These are phyloP conservation scores for Chironomus riparius DNA, from an alignment of 2,888 invertebrate species.

Conservation along the genomic window DNA sequence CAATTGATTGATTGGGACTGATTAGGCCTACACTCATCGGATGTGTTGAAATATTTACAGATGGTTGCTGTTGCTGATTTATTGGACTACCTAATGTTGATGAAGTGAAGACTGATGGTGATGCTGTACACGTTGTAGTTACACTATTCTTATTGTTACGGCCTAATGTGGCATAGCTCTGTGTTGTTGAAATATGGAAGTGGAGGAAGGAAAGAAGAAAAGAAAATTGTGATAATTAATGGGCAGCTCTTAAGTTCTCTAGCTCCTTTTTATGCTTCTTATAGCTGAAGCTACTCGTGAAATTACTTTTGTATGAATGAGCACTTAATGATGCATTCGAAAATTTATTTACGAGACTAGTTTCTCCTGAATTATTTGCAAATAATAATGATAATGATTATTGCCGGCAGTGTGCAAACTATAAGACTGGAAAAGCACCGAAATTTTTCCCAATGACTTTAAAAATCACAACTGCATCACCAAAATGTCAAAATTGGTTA, in stretches of 20 bases:
- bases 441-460: too few relatives aligned
- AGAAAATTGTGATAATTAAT: background rate
- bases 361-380: too few relatives aligned
- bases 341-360: too few relatives aligned
- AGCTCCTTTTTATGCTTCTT: too few relatives aligned
- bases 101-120: constrained; percentile 7
- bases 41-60: constrained; percentile 35
- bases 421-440: too few relatives aligned
- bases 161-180: constrained; percentile 73
- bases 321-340: too few relatives aligned
- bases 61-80: constrained; percentile 34
- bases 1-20: constrained; percentile 43
- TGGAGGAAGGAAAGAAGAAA: constrained; percentile 30
- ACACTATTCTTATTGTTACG: constrained; percentile 49
- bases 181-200: constrained; percentile 31
- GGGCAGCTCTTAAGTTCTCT: background rate
- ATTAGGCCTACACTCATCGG: constrained; percentile 43
- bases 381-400: too few relatives aligned
- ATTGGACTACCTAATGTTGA: constrained; percentile 34
- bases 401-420: too few relatives aligned
- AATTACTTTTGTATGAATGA: too few relatives aligned
- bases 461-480: too few relatives aligned
- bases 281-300: too few relatives aligned
- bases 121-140: constrained; percentile 44
- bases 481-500: too few relatives aligned